A percentile compares a stretch with the other conserved stretches of the same genome.
phyloP scores from a whole-genome alignment of 2,113 vertebrate species.

The Glaucomys volans region DNA sequence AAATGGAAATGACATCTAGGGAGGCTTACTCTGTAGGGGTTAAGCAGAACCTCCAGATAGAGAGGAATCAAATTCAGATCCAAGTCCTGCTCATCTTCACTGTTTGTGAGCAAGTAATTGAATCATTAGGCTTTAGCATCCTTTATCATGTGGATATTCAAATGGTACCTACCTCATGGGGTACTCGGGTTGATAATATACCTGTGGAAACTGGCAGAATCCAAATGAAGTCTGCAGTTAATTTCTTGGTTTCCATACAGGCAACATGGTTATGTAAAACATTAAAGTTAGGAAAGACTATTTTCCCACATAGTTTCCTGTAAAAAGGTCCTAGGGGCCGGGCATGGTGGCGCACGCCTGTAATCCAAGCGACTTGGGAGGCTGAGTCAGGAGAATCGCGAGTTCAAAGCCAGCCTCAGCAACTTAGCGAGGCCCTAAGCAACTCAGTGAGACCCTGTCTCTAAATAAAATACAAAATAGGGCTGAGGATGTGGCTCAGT shows the following conservation, averaged over 20 bases:
- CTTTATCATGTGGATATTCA: fast-evolving
- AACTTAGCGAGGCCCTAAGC: no score
- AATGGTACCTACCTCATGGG: not conserved
- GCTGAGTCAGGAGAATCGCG: no score
- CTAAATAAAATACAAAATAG: no score
- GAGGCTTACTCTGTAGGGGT: not conserved
- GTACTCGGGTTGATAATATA: not conserved
- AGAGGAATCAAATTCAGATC: not conserved
- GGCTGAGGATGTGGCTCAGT: no score
- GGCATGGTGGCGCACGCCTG: no score
- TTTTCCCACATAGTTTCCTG: not conserved
- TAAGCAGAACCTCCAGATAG: not conserved
- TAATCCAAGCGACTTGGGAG: no score
- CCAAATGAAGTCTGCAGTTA: not conserved
- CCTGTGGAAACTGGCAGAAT: not conserved
- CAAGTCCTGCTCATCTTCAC: not conserved
- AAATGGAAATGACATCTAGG: not conserved
- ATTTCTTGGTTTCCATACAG: conserved; percentile 14
- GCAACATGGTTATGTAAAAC: not conserved
- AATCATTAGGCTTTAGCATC: not conserved
- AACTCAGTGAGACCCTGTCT: no score
- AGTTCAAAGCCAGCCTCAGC: no score
- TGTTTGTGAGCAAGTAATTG: not conserved
- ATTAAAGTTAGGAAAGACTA: not conserved
- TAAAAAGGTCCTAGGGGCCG: not conserved